phyloP scores from a whole-genome alignment of 2,113 vertebrate species.

The Cnemophilus loriae region DNA sequence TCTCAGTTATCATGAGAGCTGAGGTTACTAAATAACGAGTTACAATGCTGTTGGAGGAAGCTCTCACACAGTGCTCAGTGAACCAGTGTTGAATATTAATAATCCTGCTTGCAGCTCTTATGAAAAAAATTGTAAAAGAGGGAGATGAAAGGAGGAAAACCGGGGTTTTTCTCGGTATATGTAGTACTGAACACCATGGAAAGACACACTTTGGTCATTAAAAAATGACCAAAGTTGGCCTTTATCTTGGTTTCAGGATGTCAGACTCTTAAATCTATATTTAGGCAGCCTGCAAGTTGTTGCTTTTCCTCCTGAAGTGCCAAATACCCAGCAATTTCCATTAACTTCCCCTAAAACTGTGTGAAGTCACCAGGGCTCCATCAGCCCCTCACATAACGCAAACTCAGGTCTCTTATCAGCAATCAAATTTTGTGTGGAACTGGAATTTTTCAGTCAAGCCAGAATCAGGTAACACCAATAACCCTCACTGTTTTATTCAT shows the following conservation, averaged over 20 bases:
- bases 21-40: neutral
- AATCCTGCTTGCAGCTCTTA: neutral
- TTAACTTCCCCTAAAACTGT: neutral
- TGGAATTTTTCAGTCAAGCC: neutral
- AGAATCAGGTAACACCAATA: neutral
- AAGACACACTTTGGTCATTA: neutral
- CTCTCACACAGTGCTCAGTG: neutral
- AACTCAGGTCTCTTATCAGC: neutral
- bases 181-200: neutral
- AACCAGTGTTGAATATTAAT: neutral
- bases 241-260: neutral
- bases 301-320: neutral
- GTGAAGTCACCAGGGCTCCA: neutral
- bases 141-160: neutral
- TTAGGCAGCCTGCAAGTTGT: neutral
- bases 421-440: neutral
- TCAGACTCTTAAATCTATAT: neutral
- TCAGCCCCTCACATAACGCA: neutral
- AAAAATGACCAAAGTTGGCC: neutral
- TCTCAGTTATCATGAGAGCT: neutral
- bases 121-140: neutral
- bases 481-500: neutral
- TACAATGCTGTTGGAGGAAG: neutral
- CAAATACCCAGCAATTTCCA: neutral
- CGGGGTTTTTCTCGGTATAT: neutral